Evolutionary conservation across 37 sponge, comb jelly and placozoan species (phyloP).

Genomic region (Trichoplax adhaerens): DNA sequence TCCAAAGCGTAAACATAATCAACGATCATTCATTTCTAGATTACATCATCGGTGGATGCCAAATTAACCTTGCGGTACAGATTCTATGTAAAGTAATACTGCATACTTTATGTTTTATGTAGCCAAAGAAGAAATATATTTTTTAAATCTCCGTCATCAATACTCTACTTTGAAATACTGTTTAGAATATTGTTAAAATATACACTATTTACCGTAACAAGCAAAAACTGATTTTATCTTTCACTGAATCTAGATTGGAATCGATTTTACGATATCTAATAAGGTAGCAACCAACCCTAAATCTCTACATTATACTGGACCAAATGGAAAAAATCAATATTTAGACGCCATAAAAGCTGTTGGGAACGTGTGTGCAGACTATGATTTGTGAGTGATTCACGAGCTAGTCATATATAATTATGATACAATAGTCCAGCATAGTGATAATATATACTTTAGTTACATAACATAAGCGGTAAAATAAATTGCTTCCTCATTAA

Average conservation of each 20-base stretch:
- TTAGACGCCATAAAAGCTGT: conserved; percentile 52
- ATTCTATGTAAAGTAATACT: too few species aligned
- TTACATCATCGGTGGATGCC: conserved; percentile 72
- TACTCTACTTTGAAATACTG: too few species aligned
- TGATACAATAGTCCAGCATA: too few species aligned
- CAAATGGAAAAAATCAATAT: conserved; percentile 54
- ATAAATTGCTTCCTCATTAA: too few species aligned
- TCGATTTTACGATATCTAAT: conserved; percentile 84
- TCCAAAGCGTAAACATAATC: conserved; percentile 18
- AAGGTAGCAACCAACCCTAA: conserved; percentile 37
- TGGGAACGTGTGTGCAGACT: conserved; percentile 61
- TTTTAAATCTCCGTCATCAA: not conserved
- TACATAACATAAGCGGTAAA: too few species aligned
- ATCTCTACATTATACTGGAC: conserved; percentile 70
- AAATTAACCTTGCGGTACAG: conserved; percentile 62
- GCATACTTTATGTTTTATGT: not conserved
- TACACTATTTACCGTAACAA: not conserved
- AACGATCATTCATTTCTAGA: conserved; percentile 70
- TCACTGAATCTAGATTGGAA: conserved; percentile 25
- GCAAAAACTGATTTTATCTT: not conserved
- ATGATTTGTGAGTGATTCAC: conserved; percentile 52
- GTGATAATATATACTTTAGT: too few species aligned
- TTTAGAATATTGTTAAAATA: too few species aligned
- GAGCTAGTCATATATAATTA: too few species aligned
- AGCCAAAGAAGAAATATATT: not conserved